Percentiles rank a stretch among this genome's conserved stretches.
phyloP scores from a whole-genome alignment of 2,797 vertebrate genomes.

The Cryptoprocta ferox region DNA sequence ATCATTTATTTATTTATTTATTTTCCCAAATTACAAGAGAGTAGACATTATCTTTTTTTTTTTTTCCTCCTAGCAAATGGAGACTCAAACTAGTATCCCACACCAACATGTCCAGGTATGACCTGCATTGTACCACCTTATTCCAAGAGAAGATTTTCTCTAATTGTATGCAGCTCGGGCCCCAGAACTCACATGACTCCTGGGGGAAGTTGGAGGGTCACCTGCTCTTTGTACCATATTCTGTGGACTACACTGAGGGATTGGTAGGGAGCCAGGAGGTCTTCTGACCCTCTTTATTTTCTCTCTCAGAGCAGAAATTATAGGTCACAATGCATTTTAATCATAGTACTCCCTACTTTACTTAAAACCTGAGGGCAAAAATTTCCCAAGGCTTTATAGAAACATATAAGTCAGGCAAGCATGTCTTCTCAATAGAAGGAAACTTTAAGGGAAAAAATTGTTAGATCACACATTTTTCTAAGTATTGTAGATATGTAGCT shows the following conservation, averaged over 20 bases:
- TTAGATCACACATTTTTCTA: not conserved
- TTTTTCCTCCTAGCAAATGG: not conserved
- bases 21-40: not conserved
- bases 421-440: not conserved
- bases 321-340: not conserved
- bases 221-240: not conserved
- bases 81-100: not conserved
- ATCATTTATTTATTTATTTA: not conserved
- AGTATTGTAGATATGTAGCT: not conserved
- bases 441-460: not conserved
- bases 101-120: not conserved
- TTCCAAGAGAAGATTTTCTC: not conserved
- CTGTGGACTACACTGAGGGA: not conserved
- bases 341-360: not conserved
- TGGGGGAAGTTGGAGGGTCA: too few relatives aligned
- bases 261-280: not conserved
- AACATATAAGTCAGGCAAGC: not conserved
- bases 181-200: not conserved
- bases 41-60: not conserved
- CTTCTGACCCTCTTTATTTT: not conserved
- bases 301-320: not conserved
- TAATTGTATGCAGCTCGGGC: not conserved
- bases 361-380: not conserved
- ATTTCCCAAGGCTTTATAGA: not conserved
- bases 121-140: not conserved